Evolutionary conservation across 2,888 invertebrate genomes (phyloP).

Genomic region (Leucophenga maculata): DNA sequence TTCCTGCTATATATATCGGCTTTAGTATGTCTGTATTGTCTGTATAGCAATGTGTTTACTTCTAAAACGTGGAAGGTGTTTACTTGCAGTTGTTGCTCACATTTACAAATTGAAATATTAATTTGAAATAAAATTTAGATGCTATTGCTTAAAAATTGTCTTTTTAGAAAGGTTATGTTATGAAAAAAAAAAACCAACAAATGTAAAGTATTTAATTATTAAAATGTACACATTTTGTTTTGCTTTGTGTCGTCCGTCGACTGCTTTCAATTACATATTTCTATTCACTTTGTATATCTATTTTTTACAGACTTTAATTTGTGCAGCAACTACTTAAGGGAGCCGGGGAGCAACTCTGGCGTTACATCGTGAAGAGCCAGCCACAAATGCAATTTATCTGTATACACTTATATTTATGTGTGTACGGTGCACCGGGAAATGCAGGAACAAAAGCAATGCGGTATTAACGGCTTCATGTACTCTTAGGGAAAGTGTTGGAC

Average conservation of each 20-base stretch:
- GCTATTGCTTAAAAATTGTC: no score
- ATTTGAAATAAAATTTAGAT: no score
- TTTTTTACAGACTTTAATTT: conserved; percentile 41
- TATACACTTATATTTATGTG: conserved; percentile 43
- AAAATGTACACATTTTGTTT: conserved; percentile 35
- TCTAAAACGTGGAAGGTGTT: background rate
- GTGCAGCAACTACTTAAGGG: conserved; percentile 37
- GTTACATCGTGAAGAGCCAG: background rate
- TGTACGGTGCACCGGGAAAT: background rate
- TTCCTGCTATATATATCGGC: conserved; percentile 9
- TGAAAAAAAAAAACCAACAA: background rate
- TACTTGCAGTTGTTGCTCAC: background rate
- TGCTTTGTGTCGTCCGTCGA: background rate
- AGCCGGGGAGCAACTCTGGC: conserved; percentile 8
- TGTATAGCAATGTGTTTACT: background rate
- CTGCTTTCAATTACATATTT: background rate
- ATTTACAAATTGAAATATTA: no score
- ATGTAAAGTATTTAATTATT: conserved; percentile 51
- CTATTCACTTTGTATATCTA: background rate
- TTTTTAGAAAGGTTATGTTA: background rate
- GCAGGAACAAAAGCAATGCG: no score
- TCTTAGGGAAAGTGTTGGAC: no score
- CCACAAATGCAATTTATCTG: conserved; percentile 58
- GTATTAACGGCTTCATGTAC: no score
- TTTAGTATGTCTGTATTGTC: background rate